Evolutionary conservation across 2,113 vertebrate genomes (phyloP), one percentile per base, ranked within the genome.

Genomic region (Gulo gulo): DNA sequence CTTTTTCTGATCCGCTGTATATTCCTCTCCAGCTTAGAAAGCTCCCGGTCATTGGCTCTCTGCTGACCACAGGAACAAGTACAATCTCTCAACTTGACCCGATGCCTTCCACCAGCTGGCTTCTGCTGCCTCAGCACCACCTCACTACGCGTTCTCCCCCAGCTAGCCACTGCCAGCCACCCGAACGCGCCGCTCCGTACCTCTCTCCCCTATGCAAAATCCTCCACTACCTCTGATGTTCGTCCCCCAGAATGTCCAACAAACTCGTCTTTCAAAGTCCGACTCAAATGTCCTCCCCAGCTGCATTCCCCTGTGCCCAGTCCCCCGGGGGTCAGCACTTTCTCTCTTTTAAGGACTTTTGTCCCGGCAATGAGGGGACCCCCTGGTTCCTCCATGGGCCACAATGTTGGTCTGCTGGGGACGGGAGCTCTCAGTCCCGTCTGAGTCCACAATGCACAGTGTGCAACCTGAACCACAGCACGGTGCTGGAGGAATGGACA

Each of bases 401-500:
- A 0, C 24, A 2, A 20, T 18, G 31, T 0, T 6, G 61, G 36
- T 26, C 45, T 6, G 0, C 79, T 23, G 12, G 36, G 15, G 34
- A 55, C 31, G 34, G 39, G 61, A 29, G 18, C 1, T 52, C 71
- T 26, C 21, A 0, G 2, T 12, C 9, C 5, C 36, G 21, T 55
- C 45, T 4, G 34, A 36, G 2, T 29, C 24, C 65, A 31, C n/a
- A 6, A 8, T 0, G 20, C 9, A 12, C 31, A 50, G 26, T 0
- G 11, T 15, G 20, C 26, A n/a, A 15, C 42, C 81, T 4, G 5
- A 83, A 18, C 6, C 23, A 4, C 7, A 11, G 59, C 13, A 39
- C 11, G 8, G 1, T 20, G 11, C 5, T 13, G 14, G 47, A 21
- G 0, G n/a, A 15, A 8, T 0, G 1, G 6, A 15, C 42, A 26